Percentiles rank a stretch among this genome's conserved stretches.
Evolutionary conservation across 1,140 invertebrate genomes (phyloP).

Genomic region (Meloidogyne floridensis): DNA sequence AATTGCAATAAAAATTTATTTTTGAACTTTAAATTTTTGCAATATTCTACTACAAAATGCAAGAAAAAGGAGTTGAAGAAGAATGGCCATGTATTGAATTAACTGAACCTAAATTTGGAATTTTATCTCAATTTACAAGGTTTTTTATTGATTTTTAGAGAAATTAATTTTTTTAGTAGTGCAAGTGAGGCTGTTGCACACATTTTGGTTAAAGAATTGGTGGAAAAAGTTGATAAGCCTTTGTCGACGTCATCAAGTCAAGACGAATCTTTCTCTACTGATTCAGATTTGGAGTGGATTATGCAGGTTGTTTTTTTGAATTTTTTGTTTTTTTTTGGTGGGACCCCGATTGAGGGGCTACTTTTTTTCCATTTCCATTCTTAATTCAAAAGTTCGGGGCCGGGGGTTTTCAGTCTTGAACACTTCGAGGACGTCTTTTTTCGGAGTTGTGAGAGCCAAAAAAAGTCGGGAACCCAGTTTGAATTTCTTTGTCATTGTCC

Average conservation of each 20-base stretch:
- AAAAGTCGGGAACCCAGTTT: no score
- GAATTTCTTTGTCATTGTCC: no score
- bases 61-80: background rate
- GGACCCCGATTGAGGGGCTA: no score
- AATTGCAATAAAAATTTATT: background rate
- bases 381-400: no score
- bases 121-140: conserved; percentile 25
- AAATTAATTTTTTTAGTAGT: conserved; percentile 18
- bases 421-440: no score
- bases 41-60: background rate
- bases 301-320: conserved; percentile 45
- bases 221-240: conserved; percentile 46
- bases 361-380: no score
- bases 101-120: conserved; percentile 18
- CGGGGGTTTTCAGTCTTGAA: no score
- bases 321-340: background rate
- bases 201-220: conserved; percentile 46
- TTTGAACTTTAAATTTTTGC: background rate
- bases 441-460: no score
- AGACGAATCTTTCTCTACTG: conserved; percentile 29
- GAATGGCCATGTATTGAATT: conserved; percentile 30
- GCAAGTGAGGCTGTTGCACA: conserved; percentile 50
- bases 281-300: conserved; percentile 49
- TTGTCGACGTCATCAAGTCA: conserved; percentile 18
- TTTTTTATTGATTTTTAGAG: background rate